These are phyloP conservation scores for Philopedon plagiatum DNA, from an alignment of 2,888 invertebrate species.

Conservation along the genomic window DNA sequence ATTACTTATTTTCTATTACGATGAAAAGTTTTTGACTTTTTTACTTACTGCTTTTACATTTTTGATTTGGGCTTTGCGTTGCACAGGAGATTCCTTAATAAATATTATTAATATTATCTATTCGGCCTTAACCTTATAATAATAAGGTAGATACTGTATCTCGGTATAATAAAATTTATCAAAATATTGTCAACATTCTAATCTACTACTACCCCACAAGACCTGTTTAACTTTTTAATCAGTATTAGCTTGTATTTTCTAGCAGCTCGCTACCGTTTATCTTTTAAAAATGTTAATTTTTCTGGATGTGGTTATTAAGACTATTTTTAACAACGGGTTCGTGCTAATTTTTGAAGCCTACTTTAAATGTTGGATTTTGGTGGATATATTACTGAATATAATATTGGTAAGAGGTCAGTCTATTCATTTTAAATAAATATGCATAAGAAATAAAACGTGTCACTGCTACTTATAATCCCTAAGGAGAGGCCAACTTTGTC, in stretches of 20 bases:
- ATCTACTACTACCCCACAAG: slow-evolving; percentile 58
- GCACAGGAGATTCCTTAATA: slow-evolving; percentile 62
- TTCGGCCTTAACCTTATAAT: slow-evolving; percentile 65
- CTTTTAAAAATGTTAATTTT: slow-evolving; percentile 32
- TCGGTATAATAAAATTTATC: slow-evolving; percentile 61
- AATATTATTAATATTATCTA: slow-evolving; percentile 64
- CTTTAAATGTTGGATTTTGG: not conserved
- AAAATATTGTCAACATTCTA: slow-evolving; percentile 63
- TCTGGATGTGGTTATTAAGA: slow-evolving; percentile 28
- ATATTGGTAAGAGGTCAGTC: not conserved
- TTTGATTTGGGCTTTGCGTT: not conserved
- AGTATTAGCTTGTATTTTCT: slow-evolving; percentile 44
- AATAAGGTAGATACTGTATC: slow-evolving; percentile 60
- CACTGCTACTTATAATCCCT: too few species aligned
- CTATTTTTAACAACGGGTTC: slow-evolving; percentile 14
- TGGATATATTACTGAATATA: not conserved
- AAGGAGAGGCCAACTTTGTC: too few species aligned
- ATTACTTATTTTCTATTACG: not conserved
- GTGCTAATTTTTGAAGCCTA: not conserved
- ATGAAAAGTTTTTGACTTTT: slow-evolving; percentile 2
- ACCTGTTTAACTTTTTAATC: slow-evolving; percentile 60
- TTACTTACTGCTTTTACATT: slow-evolving; percentile 5
- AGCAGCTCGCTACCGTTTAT: slow-evolving; percentile 27
- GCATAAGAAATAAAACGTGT: too few species aligned
- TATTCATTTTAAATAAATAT: not conserved